Conservation (phyloP, 2,113 vertebrate species). For the Hydrolagus affinis region DNA sequence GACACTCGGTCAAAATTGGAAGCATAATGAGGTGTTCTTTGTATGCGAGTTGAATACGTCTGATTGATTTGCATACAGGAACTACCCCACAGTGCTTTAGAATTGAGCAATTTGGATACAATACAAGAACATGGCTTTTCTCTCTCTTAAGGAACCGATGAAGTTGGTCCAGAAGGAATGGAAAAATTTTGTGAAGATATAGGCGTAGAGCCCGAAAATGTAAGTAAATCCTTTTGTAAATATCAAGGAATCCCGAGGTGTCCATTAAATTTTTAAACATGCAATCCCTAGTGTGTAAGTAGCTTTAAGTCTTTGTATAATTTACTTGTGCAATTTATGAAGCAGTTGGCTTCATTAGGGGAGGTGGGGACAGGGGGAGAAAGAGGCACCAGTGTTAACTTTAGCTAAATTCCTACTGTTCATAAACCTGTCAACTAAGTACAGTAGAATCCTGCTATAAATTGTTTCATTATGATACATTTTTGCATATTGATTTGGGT, state of each 20-base stretch:
- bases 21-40: background rate
- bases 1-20: background rate
- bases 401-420: background rate
- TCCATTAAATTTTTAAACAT: background rate
- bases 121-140: constrained; percentile 35
- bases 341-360: no score
- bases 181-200: constrained; percentile 97
- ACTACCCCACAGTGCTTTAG: background rate
- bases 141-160: constrained; percentile 69
- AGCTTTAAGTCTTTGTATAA: constrained; percentile 34
- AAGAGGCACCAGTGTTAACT: no score
- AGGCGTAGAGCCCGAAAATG: constrained; percentile 91
- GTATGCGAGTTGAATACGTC: background rate
- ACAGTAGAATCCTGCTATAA: no score
- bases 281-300: no score
- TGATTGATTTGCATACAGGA: background rate
- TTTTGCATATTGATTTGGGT: no score
- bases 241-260: background rate
- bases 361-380: no score
- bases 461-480: no score
- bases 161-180: constrained; percentile 91
- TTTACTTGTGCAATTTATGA: constrained; percentile 32
- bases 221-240: constrained; percentile 48
- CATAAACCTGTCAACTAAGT: no score
- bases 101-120: background rate